phyloP scores from a whole-genome alignment of 2,113 vertebrate species.

The Patagioenas fasciata region DNA sequence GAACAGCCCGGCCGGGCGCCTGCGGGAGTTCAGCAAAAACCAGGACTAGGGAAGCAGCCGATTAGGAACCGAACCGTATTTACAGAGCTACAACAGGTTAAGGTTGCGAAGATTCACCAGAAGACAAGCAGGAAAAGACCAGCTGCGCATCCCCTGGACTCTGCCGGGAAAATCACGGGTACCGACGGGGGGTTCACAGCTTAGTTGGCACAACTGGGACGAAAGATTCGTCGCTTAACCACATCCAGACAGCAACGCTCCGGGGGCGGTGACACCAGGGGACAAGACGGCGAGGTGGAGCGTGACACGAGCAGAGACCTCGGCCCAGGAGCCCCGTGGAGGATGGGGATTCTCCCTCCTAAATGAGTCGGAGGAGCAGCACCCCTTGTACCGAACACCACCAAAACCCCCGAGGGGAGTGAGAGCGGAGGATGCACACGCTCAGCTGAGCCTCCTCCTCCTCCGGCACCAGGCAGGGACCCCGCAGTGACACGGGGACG shows the following conservation, averaged over 20 bases:
- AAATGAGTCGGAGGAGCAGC: not conserved
- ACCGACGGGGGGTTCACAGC: constrained; percentile 46
- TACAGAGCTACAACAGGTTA: constrained; percentile 21
- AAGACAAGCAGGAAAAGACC: not conserved
- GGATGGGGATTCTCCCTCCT: not conserved
- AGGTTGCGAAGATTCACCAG: not conserved
- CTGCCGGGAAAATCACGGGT: not conserved
- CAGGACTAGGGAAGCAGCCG: not conserved
- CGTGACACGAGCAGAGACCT: not conserved
- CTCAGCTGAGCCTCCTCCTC: not conserved
- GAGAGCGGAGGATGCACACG: not conserved
- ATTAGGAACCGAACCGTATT: not conserved
- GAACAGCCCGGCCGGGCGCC: not conserved
- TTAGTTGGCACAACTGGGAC: not conserved
- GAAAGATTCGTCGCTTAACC: not conserved
- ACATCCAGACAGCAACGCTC: not conserved
- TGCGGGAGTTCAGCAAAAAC: not conserved
- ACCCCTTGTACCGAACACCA: constrained; percentile 27
- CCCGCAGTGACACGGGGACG: not conserved
- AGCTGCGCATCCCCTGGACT: not conserved
- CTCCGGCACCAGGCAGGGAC: not conserved
- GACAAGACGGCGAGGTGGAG: not conserved
- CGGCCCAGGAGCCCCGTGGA: fast-evolving
- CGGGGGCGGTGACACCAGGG: not conserved
- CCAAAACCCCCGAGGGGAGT: fast-evolving